Evolutionary conservation across 2,113 vertebrate species (phyloP).

Genomic region (Oenanthe oenanthe): DNA sequence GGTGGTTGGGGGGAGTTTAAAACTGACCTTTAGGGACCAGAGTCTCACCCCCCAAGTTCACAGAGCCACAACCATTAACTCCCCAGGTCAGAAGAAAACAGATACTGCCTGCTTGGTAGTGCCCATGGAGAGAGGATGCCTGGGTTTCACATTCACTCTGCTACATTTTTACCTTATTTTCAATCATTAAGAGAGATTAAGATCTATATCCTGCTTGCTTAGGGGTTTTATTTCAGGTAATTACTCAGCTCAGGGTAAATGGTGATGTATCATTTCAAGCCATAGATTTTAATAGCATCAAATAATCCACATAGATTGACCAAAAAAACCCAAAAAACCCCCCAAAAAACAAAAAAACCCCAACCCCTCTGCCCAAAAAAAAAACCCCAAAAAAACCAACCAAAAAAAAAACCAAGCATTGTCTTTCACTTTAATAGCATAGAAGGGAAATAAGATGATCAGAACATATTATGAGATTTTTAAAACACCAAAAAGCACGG

Average conservation of each 20-base stretch:
- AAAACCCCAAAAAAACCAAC: too few relatives aligned
- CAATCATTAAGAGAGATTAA: background rate
- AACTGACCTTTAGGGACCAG: background rate
- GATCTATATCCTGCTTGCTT: background rate
- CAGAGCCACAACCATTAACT: background rate
- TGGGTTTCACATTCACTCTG: background rate
- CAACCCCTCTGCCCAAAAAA: too few relatives aligned
- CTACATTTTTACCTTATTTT: background rate
- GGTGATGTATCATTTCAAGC: background rate
- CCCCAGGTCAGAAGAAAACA: background rate
- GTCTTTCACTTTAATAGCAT: background rate
- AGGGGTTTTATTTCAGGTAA: background rate
- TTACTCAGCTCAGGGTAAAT: background rate
- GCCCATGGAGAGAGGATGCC: background rate
- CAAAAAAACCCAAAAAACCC: too few relatives aligned
- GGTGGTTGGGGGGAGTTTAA: background rate
- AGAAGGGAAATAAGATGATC: background rate
- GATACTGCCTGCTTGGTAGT: background rate
- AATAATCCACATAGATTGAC: background rate
- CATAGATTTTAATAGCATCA: background rate
- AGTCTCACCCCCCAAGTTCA: background rate
- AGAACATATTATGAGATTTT: background rate
- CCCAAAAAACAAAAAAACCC: background rate
- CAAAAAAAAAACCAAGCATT: background rate
- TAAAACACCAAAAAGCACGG: background rate